Evolutionary conservation across 2,113 vertebrate genomes (phyloP).

Genomic region (Cercopithecus mona): DNA sequence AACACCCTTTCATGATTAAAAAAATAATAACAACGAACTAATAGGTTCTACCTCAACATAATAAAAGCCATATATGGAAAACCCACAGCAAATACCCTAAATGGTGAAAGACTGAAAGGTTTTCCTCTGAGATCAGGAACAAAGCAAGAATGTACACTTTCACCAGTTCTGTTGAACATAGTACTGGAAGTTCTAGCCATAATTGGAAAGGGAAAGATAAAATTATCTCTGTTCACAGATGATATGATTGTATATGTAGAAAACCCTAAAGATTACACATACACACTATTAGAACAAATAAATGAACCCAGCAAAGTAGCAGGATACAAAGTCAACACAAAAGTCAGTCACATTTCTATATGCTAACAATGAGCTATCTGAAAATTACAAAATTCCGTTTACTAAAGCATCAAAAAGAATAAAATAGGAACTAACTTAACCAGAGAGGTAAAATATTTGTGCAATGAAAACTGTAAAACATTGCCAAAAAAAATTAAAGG

Average conservation of each 20-base stretch:
- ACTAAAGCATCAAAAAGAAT: neutral
- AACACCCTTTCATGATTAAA: neutral
- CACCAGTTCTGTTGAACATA: neutral
- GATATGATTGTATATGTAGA: neutral
- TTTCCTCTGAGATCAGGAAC: neutral
- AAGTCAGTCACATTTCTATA: neutral
- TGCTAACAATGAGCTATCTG: neutral
- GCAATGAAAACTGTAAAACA: neutral
- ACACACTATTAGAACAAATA: neutral
- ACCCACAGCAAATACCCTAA: neutral
- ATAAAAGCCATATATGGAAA: neutral
- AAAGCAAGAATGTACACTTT: neutral
- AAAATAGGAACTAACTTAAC: neutral
- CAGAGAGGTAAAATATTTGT: neutral
- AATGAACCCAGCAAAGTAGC: neutral
- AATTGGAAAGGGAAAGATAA: neutral
- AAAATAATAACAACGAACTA: neutral
- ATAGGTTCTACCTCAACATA: neutral
- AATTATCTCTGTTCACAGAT: neutral
- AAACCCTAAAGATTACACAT: neutral
- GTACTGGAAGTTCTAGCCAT: neutral
- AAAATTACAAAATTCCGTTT: neutral
- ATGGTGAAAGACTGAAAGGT: neutral
- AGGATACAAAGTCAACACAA: neutral
- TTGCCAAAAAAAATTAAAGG: neutral